These are phyloP conservation scores for Drosophila lacertosa DNA, from an alignment of 1,140 invertebrate genomes.

Conservation along the genomic window DNA sequence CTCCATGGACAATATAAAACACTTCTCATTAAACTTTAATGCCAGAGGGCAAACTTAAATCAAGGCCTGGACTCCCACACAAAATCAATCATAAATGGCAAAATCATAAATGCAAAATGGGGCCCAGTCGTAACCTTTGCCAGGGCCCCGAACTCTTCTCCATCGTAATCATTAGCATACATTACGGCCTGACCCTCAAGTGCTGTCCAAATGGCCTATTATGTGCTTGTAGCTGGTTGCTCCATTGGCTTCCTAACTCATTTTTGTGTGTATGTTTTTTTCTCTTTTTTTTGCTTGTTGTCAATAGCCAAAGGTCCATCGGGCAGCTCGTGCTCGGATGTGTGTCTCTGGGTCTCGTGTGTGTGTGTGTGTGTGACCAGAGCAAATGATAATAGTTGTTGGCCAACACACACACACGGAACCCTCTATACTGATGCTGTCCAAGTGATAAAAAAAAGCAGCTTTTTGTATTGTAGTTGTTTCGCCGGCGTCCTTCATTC, in stretches of 20 bases:
- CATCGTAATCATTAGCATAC: slow-evolving; percentile 73
- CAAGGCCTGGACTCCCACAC: not conserved
- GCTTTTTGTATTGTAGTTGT: slow-evolving; percentile 40
- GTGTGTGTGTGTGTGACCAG: slow-evolving; percentile 24
- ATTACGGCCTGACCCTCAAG: slow-evolving; percentile 69
- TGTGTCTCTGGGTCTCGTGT: slow-evolving; percentile 38
- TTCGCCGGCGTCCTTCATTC: slow-evolving; percentile 49
- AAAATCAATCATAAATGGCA: slow-evolving; percentile 49
- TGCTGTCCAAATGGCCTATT: slow-evolving; percentile 70
- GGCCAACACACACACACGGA: slow-evolving; percentile 24
- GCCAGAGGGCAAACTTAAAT: slow-evolving; percentile 21
- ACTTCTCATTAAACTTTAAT: not conserved
- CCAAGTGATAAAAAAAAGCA: slow-evolving; percentile 50
- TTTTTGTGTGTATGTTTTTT: slow-evolving; percentile 34
- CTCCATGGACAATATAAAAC: not conserved
- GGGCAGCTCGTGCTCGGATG: slow-evolving; percentile 4
- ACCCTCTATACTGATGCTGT: slow-evolving; percentile 35
- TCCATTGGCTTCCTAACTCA: slow-evolving; percentile 62
- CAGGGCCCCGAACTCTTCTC: slow-evolving; percentile 45
- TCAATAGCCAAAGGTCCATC: slow-evolving; percentile 30
- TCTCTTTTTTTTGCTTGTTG: slow-evolving; percentile 1
- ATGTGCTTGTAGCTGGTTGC: slow-evolving; percentile 69
- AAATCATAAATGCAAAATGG: slow-evolving; percentile 52
- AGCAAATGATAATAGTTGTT: slow-evolving; percentile 69
- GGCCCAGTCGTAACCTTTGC: slow-evolving; percentile 37